phyloP scores from a whole-genome alignment of 2,797 vertebrate species.

The Neosalanx taihuensis region DNA sequence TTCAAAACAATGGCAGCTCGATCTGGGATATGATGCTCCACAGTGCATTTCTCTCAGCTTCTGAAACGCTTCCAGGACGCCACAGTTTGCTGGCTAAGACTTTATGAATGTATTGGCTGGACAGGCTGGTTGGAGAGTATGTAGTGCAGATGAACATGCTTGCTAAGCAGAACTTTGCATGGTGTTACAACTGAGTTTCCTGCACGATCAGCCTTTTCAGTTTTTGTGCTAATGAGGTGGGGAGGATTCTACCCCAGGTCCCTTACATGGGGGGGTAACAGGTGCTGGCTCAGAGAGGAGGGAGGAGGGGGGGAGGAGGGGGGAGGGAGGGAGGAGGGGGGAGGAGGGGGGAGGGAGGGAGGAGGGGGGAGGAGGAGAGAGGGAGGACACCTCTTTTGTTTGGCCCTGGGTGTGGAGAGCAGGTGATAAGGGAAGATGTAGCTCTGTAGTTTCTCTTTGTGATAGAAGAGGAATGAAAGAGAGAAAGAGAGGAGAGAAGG shows the following conservation, averaged over 20 bases:
- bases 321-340: not conserved
- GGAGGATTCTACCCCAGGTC: not conserved
- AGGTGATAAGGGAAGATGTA: too few relatives aligned
- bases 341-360: too few relatives aligned
- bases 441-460: constrained; percentile 31
- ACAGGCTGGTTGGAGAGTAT: not conserved
- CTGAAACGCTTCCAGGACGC: not conserved
- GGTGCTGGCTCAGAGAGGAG: not conserved
- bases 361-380: not conserved
- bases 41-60: not conserved
- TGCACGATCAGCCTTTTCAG: not conserved
- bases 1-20: too few relatives aligned
- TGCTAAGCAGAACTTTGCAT: not conserved
- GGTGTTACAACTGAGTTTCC: not conserved
- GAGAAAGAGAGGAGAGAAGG: constrained; percentile 15
- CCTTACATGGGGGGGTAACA: not conserved
- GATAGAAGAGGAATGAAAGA: not conserved
- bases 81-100: not conserved
- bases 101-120: not conserved
- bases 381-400: not conserved
- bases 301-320: too few relatives aligned
- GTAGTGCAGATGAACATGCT: not conserved
- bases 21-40: too few relatives aligned
- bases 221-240: not conserved
- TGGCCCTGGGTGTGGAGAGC: not conserved